Base-by-base conservation (phyloP, 1,140 invertebrate species). In the Panagrolaimus sp. region DNA sequence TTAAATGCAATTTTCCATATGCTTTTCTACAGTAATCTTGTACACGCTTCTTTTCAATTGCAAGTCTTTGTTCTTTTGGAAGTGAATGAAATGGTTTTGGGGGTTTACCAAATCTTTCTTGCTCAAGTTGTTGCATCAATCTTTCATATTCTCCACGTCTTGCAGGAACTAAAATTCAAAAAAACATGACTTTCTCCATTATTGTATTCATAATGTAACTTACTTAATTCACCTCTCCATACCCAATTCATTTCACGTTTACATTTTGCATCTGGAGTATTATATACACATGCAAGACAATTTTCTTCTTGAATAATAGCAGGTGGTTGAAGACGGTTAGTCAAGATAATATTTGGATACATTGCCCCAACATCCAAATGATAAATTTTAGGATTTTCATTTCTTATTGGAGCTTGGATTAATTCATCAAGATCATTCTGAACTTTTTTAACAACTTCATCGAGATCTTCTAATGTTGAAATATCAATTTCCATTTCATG, bases 291-390 rank as follows among this genome's bases (percentile, higher is more conserved):
- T 4, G 92, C 90, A 1, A 95, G 93, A 85, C 96, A 99, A 23
- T 89, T 87, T 38, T 89, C 89, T 77, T 97, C 91, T 82, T 91
- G 88, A 4, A 97, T 92, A 88, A 96, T 92, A 0, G 94, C 92
- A 9, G 91, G 93, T 0, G 94, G 94, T 84, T 87, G 87, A 13
- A 88, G 77, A 79, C 93, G 88, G 86, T 98, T 98, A 9, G 96
- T 98, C 25, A 98, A 85, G 83, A 99, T 98, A 77, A 98, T 98
- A 84, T 96, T 98, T 0, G 96, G 96, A 83, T 99, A 99, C 96
- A 98, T 99, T 68, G 96, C 96, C 42, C 87, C 93, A 13, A 99
- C 96, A 84, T 99, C 96, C 83, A 99, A 89, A 86, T 99, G 96
- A 83, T 98, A 98, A 81, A 98, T 98, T 9, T 96, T 87, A 0